Percentiles rank a stretch among this genome's conserved stretches.
Conservation (phyloP, 2,113 vertebrate genomes). For the Telmatochromis brachygnathus region DNA sequence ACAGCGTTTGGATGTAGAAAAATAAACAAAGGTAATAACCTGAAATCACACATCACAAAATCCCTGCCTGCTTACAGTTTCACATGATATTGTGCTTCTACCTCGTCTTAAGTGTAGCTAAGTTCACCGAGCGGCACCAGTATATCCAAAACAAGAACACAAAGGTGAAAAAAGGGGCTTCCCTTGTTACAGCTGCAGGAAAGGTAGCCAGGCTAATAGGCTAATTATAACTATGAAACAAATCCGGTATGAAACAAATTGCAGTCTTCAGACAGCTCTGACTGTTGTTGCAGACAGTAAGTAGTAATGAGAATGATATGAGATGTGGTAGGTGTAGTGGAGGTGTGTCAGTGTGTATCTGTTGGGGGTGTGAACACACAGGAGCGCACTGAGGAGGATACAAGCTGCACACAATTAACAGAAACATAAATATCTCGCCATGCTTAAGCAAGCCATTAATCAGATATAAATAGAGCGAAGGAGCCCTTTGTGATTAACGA, state of each 20-base stretch:
- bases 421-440: conserved; percentile 87
- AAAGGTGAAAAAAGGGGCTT: neutral
- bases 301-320: neutral
- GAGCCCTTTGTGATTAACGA: conserved; percentile 98
- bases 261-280: conserved; percentile 28
- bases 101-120: neutral
- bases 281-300: conserved; percentile 46
- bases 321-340: conserved; percentile 35
- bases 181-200: neutral
- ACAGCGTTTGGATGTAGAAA: neutral
- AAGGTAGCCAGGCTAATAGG: neutral
- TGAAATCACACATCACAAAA: accelerated
- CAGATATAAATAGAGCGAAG: conserved; percentile 97
- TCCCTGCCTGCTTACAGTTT: neutral
- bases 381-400: conserved; percentile 64
- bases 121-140: neutral
- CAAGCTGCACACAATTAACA: conserved; percentile 93
- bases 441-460: conserved; percentile 94
- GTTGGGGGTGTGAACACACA: conserved; percentile 66
- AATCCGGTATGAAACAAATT: conserved; percentile 10
- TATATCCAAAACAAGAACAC: neutral
- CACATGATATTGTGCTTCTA: neutral
- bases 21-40: neutral
- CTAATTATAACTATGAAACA: conserved; percentile 15
- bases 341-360: neutral